Evolutionary conservation across 2,113 vertebrate genomes (phyloP).

Genomic region (Trichechus manatus): DNA sequence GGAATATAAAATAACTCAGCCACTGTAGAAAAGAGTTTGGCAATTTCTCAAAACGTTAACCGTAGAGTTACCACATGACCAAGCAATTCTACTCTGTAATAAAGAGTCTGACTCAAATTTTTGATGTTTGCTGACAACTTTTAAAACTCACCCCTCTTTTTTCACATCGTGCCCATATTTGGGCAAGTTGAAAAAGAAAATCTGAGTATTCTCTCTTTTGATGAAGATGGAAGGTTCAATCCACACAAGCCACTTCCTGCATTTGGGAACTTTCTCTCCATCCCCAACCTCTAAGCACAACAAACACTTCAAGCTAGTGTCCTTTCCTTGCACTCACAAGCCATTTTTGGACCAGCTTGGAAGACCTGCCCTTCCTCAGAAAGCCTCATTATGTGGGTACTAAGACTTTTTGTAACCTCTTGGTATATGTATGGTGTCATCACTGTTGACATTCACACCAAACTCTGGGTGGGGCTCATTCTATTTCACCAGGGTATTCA

Average conservation of each 20-base stretch:
- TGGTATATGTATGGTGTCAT: neutral
- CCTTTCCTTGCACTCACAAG: neutral
- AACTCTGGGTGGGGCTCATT: neutral
- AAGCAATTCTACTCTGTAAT: neutral
- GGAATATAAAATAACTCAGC: fast-evolving
- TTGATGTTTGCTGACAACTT: neutral
- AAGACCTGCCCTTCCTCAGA: neutral
- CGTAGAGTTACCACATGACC: neutral
- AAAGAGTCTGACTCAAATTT: neutral
- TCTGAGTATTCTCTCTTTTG: too few relatives aligned
- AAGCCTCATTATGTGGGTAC: neutral
- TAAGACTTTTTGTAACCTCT: neutral
- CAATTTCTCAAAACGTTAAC: neutral
- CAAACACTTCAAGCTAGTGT: neutral
- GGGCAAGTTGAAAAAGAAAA: neutral
- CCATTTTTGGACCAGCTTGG: neutral
- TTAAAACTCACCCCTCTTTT: neutral
- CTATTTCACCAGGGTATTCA: neutral
- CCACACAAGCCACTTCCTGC: neutral
- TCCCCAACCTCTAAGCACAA: fast-evolving
- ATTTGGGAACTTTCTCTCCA: fast-evolving
- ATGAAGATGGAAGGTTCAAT: neutral
- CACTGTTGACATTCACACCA: neutral
- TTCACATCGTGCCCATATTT: neutral
- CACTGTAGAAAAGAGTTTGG: neutral